Base-by-base conservation (phyloP, 2,888 invertebrate genomes). In the Melipona beecheii region DNA sequence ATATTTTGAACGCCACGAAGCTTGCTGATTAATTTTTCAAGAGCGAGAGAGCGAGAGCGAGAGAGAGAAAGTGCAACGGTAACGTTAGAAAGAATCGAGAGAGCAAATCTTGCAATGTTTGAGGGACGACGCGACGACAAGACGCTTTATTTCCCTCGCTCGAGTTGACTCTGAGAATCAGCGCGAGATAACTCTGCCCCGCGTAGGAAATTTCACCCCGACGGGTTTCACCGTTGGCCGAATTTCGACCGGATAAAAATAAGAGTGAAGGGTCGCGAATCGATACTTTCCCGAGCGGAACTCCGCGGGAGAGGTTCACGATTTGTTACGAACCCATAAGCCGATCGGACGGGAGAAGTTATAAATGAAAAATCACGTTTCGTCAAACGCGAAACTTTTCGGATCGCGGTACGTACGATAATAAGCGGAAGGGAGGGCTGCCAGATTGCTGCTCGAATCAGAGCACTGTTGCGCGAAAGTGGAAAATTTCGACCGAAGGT, bases 341-440 rank as follows among this genome's bases (percentile, higher is more conserved):
- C 74, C 52, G 52, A 74, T 36, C 64, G 54, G 65, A 65, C 74
- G 19, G n/a, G 19, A 13, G 54, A 74, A 60, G 60, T 74, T 64
- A 74, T 24, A 65, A 52, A 74, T 74, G 74, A 75, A 75, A 66
- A 75, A 75, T 75, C 65, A 66, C 54, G 36, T 75, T 56, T 56
- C 43, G 24, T 15, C 17, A 21, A 43, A 74, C 9, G 11, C 31
- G 21, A 31, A 62, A 64, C 6, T 50, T 50, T 62, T n/a, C 2
- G 31, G 4, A 50, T 70, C 36, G 13, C 6, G 4, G 4, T 15
- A 43, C 56, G 15, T 11, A 5, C 5, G 17, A 11, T 6, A 27
- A 60, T 27, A 60, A 60, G 0, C 24, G 24, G 1, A 60, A 9
- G 17, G 24, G 2, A 19, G 9, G 9, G 9, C 60, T 27, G 1